These are phyloP conservation scores for Amblyteles armatorius DNA, from an alignment of 2,888 invertebrate species.

Conservation along the genomic window DNA sequence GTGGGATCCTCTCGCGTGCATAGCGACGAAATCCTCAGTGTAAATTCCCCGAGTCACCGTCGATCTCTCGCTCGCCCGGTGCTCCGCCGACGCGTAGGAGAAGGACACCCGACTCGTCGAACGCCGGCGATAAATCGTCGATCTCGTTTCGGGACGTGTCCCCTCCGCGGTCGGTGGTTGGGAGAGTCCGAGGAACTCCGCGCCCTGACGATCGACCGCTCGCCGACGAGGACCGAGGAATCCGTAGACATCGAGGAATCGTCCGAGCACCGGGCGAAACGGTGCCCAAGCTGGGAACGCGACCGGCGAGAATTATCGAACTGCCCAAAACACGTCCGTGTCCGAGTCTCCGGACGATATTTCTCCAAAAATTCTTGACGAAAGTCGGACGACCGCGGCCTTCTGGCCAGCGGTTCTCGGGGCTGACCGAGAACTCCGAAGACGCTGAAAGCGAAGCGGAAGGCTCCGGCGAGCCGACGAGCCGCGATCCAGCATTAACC, in stretches of 20 bases:
- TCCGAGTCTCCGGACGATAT: not conserved
- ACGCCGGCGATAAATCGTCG: constrained; percentile 61
- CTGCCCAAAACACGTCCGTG: not conserved
- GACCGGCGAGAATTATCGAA: not conserved
- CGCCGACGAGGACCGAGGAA: not conserved
- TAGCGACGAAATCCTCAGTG: constrained; percentile 78
- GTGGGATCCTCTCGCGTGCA: constrained; percentile 57
- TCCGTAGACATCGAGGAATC: constrained; percentile 10
- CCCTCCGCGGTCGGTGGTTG: constrained; percentile 2
- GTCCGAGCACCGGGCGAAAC: not conserved
- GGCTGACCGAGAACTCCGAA: not conserved
- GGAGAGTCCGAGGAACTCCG: not conserved
- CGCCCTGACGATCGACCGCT: not conserved
- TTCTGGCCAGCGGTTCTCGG: not conserved
- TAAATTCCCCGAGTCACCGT: constrained; percentile 79
- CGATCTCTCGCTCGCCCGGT: constrained; percentile 57
- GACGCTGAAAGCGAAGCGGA: not conserved
- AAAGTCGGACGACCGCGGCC: too few species aligned
- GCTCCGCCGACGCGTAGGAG: constrained; percentile 68
- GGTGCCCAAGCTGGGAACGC: not conserved
- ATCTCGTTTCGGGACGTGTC: constrained; percentile 63
- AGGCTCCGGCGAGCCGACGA: not conserved
- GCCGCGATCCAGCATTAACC: constrained; percentile 44
- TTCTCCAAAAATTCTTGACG: not conserved
- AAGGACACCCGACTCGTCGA: constrained; percentile 61